Conservation (phyloP, 1,140 invertebrate genomes). For the Subanguina moxae region DNA sequence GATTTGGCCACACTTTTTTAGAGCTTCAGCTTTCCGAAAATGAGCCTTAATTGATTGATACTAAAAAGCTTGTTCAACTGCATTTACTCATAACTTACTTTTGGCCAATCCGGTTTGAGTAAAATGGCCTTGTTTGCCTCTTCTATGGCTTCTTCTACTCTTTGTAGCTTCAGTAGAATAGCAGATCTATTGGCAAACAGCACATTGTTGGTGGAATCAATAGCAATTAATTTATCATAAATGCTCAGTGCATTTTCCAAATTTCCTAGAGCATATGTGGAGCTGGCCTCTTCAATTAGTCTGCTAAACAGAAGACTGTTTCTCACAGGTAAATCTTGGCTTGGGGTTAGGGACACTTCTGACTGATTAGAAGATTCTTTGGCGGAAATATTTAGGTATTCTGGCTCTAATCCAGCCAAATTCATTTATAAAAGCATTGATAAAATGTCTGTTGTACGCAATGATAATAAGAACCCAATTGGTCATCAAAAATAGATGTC, state of each 20-base stretch:
- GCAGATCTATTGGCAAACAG: conserved; percentile 70
- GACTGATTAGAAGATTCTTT: too few species aligned
- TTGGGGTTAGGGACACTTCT: too few species aligned
- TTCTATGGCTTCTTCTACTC: conserved; percentile 68
- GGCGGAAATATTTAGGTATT: too few species aligned
- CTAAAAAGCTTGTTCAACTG: neutral
- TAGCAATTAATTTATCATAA: conserved; percentile 55
- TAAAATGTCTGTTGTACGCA: too few species aligned
- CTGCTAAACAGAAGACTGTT: conserved; percentile 4
- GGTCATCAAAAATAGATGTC: too few species aligned
- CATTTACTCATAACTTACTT: conserved; percentile 63
- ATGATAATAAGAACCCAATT: too few species aligned
- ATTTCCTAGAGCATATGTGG: neutral
- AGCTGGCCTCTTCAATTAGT: conserved; percentile 9
- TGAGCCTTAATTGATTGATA: conserved; percentile 3
- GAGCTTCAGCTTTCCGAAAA: conserved; percentile 19
- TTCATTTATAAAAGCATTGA: too few species aligned
- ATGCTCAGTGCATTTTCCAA: conserved; percentile 2
- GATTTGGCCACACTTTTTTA: neutral
- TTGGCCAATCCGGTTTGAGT: conserved; percentile 70
- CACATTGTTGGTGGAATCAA: conserved; percentile 70
- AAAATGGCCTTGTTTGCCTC: conserved; percentile 70
- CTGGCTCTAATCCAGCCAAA: too few species aligned
- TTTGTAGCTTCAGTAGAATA: conserved; percentile 67
- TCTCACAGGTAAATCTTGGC: too few species aligned